These are phyloP conservation scores for Drosophila arizonae DNA, from an alignment of 1,140 invertebrate genomes.

Conservation along the genomic window DNA sequence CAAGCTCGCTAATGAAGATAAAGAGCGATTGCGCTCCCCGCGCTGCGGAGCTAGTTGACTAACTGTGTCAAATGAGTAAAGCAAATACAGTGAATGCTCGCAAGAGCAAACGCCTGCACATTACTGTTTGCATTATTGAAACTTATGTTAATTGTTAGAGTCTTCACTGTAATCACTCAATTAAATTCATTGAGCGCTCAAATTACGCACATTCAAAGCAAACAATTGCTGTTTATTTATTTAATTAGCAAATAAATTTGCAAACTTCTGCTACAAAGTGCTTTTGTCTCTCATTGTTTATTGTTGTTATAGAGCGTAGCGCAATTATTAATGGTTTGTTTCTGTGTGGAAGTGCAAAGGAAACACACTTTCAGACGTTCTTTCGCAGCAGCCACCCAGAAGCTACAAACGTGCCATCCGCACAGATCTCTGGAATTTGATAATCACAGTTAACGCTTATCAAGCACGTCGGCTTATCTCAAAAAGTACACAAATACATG, in stretches of 20 bases:
- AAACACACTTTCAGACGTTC: slow-evolving; percentile 7
- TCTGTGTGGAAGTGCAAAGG: neutral
- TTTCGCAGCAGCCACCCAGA: slow-evolving; percentile 11
- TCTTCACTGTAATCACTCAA: slow-evolving; percentile 23
- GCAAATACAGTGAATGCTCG: slow-evolving; percentile 35
- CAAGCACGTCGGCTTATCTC: slow-evolving; percentile 18
- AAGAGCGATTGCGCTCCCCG: slow-evolving; percentile 19
- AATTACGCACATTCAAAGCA: slow-evolving; percentile 55
- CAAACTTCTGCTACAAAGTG: slow-evolving; percentile 30
- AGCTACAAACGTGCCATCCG: slow-evolving; percentile 32
- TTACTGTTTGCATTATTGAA: neutral
- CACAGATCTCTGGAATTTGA: slow-evolving; percentile 36
- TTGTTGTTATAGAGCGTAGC: slow-evolving; percentile 2
- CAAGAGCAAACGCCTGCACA: neutral
- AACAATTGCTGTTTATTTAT: slow-evolving; percentile 66
- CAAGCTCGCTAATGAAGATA: slow-evolving; percentile 65
- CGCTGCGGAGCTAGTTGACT: neutral
- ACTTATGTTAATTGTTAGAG: neutral
- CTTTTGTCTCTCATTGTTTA: slow-evolving; percentile 20
- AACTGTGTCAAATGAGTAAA: slow-evolving; percentile 52
- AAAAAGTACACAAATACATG: slow-evolving; percentile 4
- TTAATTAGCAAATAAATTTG: slow-evolving; percentile 55
- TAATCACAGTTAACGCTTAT: slow-evolving; percentile 39
- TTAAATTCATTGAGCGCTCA: slow-evolving; percentile 49
- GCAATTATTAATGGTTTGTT: slow-evolving; percentile 16